These are phyloP conservation scores for Drosophila fuyamai DNA, from an alignment of 1,140 invertebrate genomes.

Conservation along the genomic window DNA sequence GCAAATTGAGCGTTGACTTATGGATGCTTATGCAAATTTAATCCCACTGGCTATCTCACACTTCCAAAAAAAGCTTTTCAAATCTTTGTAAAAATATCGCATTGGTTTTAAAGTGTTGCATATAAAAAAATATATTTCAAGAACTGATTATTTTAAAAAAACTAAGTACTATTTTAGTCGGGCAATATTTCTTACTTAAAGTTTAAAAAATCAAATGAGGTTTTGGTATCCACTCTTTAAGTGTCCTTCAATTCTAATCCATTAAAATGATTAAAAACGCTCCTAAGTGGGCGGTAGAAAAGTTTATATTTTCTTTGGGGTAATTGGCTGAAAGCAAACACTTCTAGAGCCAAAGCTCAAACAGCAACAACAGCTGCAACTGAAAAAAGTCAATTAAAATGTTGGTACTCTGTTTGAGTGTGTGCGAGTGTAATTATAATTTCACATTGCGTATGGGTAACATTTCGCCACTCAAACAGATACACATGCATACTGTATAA, in stretches of 20 bases:
- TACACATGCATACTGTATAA: slow-evolving; percentile 12
- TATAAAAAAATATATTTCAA: background rate
- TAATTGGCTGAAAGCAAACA: slow-evolving; percentile 36
- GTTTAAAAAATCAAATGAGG: background rate
- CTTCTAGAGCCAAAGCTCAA: slow-evolving; percentile 16
- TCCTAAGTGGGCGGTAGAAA: background rate
- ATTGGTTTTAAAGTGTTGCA: background rate
- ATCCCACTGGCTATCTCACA: background rate
- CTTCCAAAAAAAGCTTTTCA: background rate
- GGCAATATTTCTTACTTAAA: background rate
- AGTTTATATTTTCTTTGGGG: slow-evolving; percentile 19
- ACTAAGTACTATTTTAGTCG: no score
- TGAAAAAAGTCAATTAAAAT: slow-evolving; percentile 65
- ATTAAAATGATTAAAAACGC: slow-evolving; percentile 26
- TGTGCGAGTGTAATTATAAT: slow-evolving; percentile 57
- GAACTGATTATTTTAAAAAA: no score
- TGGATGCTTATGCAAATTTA: slow-evolving; percentile 18
- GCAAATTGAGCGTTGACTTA: slow-evolving; percentile 15
- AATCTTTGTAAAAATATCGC: background rate
- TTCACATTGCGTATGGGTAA: slow-evolving; percentile 61
- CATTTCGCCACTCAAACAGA: slow-evolving; percentile 36
- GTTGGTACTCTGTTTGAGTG: slow-evolving; percentile 21
- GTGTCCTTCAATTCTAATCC: background rate
- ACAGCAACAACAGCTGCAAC: slow-evolving; percentile 14
- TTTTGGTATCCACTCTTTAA: background rate